Base-by-base conservation (phyloP, 1,140 invertebrate species). In the Papilio aristodemus region DNA sequence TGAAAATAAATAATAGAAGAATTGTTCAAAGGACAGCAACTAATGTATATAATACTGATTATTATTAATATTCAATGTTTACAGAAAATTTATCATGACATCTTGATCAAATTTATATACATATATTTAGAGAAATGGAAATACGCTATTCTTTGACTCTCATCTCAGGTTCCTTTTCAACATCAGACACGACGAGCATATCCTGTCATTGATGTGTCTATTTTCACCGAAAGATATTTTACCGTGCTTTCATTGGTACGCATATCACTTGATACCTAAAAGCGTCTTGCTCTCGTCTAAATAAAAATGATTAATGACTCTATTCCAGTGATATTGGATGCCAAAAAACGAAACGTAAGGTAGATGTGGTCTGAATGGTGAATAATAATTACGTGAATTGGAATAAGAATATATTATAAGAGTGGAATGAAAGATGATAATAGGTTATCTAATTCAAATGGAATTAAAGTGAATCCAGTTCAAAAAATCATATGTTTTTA, bases 291-390 rank as follows among this genome's bases (percentile, higher is more conserved):
- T 46, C 41, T 43, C 22, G 68, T 62, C 58, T 32, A 10, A 39
- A 19, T 32, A 10, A 39, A 19, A 37, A 57, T 38, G 32, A 67
- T 74, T 75, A 71, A 76, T 77, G 78, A 80, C 83, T 85, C 77
- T 83, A 75, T 73, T 70, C 69, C 74, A 83, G 86, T 87, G 85
- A 89, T 87, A 84, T 76, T 75, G 69, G 80, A 87, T 87, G 86
- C 84, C 86, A 89, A 85, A 88, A 71, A 54, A 54, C 6, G 19
- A 19, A 22, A 54, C 19, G 46, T 54, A 54, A 22, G 19, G 19
- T 19, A 22, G 46, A 54, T 54, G 19, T 25, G 27, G 6, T 32
- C 19, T 54, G 46, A 10, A 10, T 22, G 46, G 8, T 11, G 46
- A 19, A 13, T 54, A 4, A 22, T 54, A 22, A 50, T 19, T 50